A percentile compares a stretch with the other conserved stretches of the same genome.
Conservation (phyloP, 2,113 vertebrate species). For the Cyprinus carpio region DNA sequence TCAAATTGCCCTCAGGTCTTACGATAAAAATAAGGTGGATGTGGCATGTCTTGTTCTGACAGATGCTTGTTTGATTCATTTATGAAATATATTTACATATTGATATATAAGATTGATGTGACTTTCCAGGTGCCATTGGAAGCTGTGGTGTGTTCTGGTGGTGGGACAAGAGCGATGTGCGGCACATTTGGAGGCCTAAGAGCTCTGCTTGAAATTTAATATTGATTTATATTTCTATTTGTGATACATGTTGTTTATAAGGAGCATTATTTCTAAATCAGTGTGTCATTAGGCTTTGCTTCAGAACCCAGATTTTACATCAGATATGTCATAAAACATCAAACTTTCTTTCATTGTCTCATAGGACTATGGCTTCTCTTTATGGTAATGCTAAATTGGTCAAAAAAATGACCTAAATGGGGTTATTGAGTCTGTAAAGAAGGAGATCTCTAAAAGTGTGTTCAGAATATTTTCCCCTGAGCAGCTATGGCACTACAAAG, state of each 20-base stretch:
- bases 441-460: conserved; percentile 72
- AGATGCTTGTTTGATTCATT: too few relatives aligned
- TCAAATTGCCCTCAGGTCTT: too few relatives aligned
- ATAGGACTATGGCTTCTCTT: conserved; percentile 81
- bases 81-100: too few relatives aligned
- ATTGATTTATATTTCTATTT: too few relatives aligned
- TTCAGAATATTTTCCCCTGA: conserved; percentile 70
- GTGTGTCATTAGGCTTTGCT: background rate
- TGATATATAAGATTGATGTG: background rate
- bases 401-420: conserved; percentile 70
- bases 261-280: background rate
- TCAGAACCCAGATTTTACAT: background rate
- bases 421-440: conserved; percentile 62
- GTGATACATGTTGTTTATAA: too few relatives aligned
- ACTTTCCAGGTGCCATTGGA: conserved; percentile 80
- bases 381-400: conserved; percentile 82
- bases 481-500: conserved; percentile 74
- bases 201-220: too few relatives aligned
- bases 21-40: too few relatives aligned
- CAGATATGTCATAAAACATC: background rate
- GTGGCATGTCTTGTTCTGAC: too few relatives aligned
- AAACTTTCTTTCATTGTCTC: background rate
- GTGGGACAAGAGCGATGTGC: conserved; percentile 84
- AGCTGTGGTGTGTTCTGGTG: conserved; percentile 83
- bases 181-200: conserved; percentile 79